Evolutionary conservation across 2,797 vertebrate species (phyloP).

Genomic region (Poecilia picta): DNA sequence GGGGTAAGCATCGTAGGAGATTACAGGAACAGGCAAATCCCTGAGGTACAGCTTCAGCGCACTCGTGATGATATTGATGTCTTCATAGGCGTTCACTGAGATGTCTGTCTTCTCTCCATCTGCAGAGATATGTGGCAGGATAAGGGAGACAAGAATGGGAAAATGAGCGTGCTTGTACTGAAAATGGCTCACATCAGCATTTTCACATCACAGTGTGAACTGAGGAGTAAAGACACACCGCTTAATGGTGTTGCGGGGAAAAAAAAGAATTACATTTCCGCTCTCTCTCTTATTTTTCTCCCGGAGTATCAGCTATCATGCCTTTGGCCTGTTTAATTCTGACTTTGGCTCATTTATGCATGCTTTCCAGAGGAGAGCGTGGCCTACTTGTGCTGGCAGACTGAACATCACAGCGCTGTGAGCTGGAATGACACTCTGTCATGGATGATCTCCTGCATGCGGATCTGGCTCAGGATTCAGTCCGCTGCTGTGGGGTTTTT

Average conservation of each 20-base stretch:
- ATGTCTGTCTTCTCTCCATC: constrained; percentile 99
- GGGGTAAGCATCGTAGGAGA: constrained; percentile 96
- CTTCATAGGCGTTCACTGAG: constrained; percentile 97
- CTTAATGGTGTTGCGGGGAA: background rate
- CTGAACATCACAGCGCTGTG: constrained; percentile 76
- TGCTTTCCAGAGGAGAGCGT: constrained; percentile 62
- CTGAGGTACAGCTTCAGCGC: constrained; percentile 99
- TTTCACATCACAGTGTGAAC: constrained; percentile 25
- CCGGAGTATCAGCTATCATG: constrained; percentile 57
- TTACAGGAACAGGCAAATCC: constrained; percentile 97
- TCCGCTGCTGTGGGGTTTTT: constrained; percentile 61
- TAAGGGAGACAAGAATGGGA: constrained; percentile 31
- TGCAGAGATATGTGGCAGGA: constrained; percentile 70
- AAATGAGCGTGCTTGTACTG: constrained; percentile 24
- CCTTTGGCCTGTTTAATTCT: constrained; percentile 67
- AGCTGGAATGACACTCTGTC: constrained; percentile 80
- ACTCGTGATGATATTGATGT: constrained; percentile 99
- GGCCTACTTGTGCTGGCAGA: constrained; percentile 79
- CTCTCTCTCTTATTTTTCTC: constrained; percentile 39
- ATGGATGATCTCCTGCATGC: constrained; percentile 77
- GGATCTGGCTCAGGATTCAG: constrained; percentile 62
- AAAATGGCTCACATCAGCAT: constrained; percentile 45
- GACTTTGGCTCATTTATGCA: constrained; percentile 60
- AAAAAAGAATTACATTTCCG: constrained; percentile 3
- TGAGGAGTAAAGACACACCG: constrained; percentile 34